A percentile compares a stretch with the other conserved stretches of the same genome.
Conservation (phyloP, 2,797 vertebrate genomes). For the Balearica regulorum region DNA sequence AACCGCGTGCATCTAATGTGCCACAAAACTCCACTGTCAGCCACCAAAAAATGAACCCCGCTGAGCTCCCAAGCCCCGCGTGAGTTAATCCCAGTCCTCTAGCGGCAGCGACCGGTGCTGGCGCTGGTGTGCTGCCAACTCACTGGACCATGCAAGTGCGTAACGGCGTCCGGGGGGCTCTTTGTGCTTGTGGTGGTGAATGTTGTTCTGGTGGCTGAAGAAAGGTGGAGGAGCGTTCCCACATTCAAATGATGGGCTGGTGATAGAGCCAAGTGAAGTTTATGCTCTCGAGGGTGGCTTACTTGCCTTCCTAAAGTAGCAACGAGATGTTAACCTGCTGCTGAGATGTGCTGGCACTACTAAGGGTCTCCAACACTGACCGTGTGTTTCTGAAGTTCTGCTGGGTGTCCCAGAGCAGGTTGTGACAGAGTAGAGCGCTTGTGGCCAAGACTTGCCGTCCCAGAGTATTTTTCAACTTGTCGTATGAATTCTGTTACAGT, state of each 20-base stretch:
- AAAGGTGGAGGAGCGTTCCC: neutral
- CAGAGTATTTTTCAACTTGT: neutral
- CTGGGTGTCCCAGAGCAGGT: neutral
- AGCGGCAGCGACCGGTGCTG: neutral
- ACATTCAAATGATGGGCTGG: accelerated
- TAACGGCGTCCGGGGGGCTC: neutral
- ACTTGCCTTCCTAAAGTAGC: neutral
- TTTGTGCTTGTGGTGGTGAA: neutral
- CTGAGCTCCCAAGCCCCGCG: neutral
- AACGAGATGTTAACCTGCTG: neutral
- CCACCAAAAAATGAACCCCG: neutral
- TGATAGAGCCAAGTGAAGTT: neutral
- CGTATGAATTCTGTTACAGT: accelerated
- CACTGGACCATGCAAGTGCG: accelerated
- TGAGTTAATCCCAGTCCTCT: neutral
- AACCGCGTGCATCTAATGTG: neutral
- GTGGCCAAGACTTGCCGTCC: neutral
- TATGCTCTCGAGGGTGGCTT: accelerated
- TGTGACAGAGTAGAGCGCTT: too few species aligned
- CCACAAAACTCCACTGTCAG: neutral
- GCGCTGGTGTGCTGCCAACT: neutral
- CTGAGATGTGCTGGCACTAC: neutral
- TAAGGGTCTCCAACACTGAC: neutral
- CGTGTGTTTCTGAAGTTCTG: neutral
- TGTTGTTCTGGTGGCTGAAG: neutral